These are phyloP conservation scores for Kryptopterus vitreolus DNA, from an alignment of 2,797 vertebrate genomes.

Conservation along the genomic window DNA sequence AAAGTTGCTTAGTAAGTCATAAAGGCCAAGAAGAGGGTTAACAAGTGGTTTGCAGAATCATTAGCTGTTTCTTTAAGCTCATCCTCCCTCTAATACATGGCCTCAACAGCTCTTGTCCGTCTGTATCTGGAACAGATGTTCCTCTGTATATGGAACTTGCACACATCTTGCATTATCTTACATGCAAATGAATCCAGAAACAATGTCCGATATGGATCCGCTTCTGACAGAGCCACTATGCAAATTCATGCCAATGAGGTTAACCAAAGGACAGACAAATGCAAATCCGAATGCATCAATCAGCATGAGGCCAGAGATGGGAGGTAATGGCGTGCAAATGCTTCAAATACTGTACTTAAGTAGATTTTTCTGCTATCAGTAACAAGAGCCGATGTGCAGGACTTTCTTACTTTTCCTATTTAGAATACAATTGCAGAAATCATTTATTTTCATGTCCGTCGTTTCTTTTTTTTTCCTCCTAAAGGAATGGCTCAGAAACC, in stretches of 20 bases:
- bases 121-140: not conserved
- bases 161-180: not conserved
- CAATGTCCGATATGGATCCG: not conserved
- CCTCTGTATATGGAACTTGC: not conserved
- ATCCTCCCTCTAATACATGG: not conserved
- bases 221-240: not conserved
- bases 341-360: no score
- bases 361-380: no score
- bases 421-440: no score
- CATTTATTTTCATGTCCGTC: no score
- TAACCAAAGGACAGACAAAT: not conserved
- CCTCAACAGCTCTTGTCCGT: no score
- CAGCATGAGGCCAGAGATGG: not conserved
- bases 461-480: no score
- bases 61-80: not conserved
- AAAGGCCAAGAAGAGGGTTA: not conserved
- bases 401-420: no score
- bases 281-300: not conserved
- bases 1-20: not conserved
- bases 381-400: no score
- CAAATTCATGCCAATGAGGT: not conserved
- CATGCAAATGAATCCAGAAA: not conserved
- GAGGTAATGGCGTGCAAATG: no score
- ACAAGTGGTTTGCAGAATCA: not conserved
- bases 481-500: no score